Conservation (phyloP, 2,888 invertebrate species). For the Allygus modestus region DNA sequence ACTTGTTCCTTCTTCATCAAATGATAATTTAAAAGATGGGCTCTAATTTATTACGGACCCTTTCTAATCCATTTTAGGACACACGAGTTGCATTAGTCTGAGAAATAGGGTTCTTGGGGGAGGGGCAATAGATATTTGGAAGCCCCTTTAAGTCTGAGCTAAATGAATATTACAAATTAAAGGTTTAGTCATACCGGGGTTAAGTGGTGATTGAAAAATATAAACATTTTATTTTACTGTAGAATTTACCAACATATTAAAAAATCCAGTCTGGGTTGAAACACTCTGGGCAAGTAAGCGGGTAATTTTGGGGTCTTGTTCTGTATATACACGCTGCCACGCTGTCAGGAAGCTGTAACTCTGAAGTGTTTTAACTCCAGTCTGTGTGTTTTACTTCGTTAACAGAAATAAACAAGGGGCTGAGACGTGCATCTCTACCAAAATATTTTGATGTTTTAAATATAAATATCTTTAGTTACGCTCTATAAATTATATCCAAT, state of each 20-base stretch:
- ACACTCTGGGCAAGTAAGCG: neutral
- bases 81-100: neutral
- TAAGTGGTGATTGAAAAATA: no score
- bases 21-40: slow-evolving; percentile 23
- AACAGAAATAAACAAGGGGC: slow-evolving; percentile 8
- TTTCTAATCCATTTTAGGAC: slow-evolving; percentile 45
- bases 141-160: neutral
- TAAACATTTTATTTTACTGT: no score
- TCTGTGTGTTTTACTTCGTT: slow-evolving; percentile 28
- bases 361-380: slow-evolving; percentile 5
- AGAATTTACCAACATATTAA: no score
- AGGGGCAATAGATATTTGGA: neutral
- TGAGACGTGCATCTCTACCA: neutral
- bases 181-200: no score
- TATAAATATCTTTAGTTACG: neutral
- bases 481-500: neutral
- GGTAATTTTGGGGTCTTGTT: neutral
- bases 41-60: slow-evolving; percentile 16
- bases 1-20: slow-evolving; percentile 42
- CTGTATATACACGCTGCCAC: neutral
- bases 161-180: no score
- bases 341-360: slow-evolving; percentile 17
- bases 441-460: neutral
- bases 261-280: no score
- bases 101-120: neutral